Conservation (phyloP, 2,113 vertebrate species). For the Lophura nycthemera region DNA sequence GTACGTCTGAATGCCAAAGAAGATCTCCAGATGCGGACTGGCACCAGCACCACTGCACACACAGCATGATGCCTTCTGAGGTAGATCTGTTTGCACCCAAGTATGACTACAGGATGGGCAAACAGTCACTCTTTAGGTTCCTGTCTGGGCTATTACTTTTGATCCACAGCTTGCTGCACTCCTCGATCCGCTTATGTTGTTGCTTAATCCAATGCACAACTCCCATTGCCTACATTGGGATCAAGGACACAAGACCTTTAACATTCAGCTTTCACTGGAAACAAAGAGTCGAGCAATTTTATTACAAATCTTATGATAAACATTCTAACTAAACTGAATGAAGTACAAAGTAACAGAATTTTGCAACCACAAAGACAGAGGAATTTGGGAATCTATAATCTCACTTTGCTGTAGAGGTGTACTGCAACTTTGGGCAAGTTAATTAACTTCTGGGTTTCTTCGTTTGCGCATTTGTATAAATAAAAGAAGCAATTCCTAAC, state of each 20-base stretch:
- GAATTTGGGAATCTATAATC: background rate
- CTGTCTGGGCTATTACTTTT: background rate
- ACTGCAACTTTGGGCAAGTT: background rate
- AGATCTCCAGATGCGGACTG: background rate
- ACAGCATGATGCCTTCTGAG: background rate
- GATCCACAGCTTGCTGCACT: background rate
- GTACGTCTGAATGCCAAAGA: background rate
- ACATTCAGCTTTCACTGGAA: background rate
- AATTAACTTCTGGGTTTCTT: background rate
- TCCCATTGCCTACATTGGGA: rapidly evolving
- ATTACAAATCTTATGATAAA: background rate
- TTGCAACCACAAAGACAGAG: background rate
- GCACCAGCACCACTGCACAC: background rate
- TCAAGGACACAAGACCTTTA: background rate
- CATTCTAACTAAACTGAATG: background rate
- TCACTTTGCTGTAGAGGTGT: background rate
- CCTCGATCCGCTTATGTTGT: background rate
- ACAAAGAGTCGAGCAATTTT: background rate
- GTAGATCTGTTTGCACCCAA: background rate
- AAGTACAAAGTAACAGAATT: background rate
- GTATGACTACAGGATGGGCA: background rate
- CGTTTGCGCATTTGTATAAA: background rate
- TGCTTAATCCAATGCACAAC: background rate
- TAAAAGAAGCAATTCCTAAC: background rate
- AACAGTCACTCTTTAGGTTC: background rate